Percentiles rank a stretch among this genome's conserved stretches.
phyloP scores from a whole-genome alignment of 92 coral and sea anemone genomes.

The Paramuricea clavata region DNA sequence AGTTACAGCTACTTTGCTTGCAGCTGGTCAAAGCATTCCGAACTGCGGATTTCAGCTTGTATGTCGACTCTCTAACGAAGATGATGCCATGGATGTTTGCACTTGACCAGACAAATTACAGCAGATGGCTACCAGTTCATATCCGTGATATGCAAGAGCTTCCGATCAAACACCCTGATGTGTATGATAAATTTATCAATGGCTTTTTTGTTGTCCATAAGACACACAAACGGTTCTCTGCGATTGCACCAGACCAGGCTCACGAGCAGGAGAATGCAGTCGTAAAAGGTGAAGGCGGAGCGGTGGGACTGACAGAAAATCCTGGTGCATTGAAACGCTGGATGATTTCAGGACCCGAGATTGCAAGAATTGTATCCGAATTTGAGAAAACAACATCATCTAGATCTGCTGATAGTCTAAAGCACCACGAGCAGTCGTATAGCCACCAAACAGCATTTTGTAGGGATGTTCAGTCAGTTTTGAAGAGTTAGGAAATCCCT shows the following conservation, averaged over 20 bases:
- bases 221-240: neutral
- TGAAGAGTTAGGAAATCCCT: conserved; percentile 77
- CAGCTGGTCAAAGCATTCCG: conserved; percentile 43
- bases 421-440: conserved; percentile 58
- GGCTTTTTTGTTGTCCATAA: neutral
- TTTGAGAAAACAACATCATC: conserved; percentile 44
- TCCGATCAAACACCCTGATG: conserved; percentile 42
- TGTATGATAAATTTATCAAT: conserved; percentile 28
- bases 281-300: conserved; percentile 76
- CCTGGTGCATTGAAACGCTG: conserved; percentile 70
- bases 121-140: conserved; percentile 65
- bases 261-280: conserved; percentile 74
- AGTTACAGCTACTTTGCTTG: conserved; percentile 41
- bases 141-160: conserved; percentile 58
- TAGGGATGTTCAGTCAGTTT: conserved; percentile 59
- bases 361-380: conserved; percentile 67
- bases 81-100: conserved; percentile 70
- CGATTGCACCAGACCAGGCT: conserved; percentile 72
- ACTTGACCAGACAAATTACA: conserved; percentile 49
- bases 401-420: neutral
- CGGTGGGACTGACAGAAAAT: conserved; percentile 73
- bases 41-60: conserved; percentile 48
- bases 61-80: conserved; percentile 47
- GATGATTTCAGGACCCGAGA: conserved; percentile 75
- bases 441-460: conserved; percentile 51